phyloP scores from a whole-genome alignment of 1,140 invertebrate species.

The Mya arenaria region DNA sequence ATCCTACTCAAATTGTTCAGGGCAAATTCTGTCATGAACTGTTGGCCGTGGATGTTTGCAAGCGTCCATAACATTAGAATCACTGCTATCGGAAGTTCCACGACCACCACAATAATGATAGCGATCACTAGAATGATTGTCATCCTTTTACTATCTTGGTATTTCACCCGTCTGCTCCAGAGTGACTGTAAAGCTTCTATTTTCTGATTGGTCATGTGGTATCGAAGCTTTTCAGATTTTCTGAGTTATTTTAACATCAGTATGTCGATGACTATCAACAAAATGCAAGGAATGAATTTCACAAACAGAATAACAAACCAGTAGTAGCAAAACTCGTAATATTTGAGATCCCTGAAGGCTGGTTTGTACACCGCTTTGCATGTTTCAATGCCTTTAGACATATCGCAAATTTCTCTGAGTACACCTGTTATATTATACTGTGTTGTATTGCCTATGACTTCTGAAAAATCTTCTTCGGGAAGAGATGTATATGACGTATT shows the following conservation, averaged over 20 bases:
- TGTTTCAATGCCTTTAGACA: conserved; percentile 13
- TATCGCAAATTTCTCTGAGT: neutral
- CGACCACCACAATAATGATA: conserved; percentile 34
- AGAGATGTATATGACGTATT: too few relatives aligned
- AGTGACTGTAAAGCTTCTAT: neutral
- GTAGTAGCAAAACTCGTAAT: conserved; percentile 46
- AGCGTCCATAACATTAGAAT: conserved; percentile 49
- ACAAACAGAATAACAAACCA: conserved; percentile 53
- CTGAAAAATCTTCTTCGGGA: neutral
- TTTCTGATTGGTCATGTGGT: neutral
- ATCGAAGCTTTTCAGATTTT: conserved; percentile 15
- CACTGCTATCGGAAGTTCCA: conserved; percentile 38
- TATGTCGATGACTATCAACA: conserved; percentile 17
- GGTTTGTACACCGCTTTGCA: conserved; percentile 45
- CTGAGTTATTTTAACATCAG: conserved; percentile 30
- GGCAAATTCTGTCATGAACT: conserved; percentile 27
- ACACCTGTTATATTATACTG: neutral
- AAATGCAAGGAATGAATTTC: conserved; percentile 46
- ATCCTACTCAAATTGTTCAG: neutral
- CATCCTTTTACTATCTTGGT: conserved; percentile 38
- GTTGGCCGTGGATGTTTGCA: conserved; percentile 24
- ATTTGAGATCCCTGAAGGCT: conserved; percentile 19
- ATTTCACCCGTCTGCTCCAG: neutral
- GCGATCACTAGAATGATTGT: conserved; percentile 34
- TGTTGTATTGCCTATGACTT: neutral